phyloP scores from a whole-genome alignment of 2,113 vertebrate species.

The Naja naja region DNA sequence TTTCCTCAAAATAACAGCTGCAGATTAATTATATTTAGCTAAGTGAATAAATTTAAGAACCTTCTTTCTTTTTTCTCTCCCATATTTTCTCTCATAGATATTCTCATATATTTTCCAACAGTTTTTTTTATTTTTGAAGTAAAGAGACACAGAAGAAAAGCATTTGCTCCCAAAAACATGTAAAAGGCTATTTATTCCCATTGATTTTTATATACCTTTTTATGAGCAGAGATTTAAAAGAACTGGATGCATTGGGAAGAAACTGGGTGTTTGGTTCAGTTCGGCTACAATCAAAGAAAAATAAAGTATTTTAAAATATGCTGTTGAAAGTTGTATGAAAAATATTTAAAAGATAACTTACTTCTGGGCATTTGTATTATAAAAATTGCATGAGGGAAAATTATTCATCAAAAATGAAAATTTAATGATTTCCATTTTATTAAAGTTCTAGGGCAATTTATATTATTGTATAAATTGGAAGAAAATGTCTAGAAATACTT shows the following conservation, averaged over 20 bases:
- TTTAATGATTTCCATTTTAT: not conserved
- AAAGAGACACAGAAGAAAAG: not conserved
- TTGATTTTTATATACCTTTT: not conserved
- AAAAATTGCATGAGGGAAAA: not conserved
- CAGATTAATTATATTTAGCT: slow-evolving; percentile 2
- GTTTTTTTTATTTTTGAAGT: not conserved
- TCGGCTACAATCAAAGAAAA: not conserved
- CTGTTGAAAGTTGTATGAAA: not conserved
- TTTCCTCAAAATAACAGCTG: slow-evolving; percentile 20
- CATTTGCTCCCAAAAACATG: not conserved
- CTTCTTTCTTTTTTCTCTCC: not conserved
- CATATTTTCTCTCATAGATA: not conserved
- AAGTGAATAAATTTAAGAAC: slow-evolving; percentile 15
- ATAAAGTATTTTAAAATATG: not conserved
- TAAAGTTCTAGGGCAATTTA: not conserved
- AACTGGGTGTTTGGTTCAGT: not conserved
- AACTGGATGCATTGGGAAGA: not conserved
- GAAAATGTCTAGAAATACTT: not conserved
- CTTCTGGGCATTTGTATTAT: not conserved
- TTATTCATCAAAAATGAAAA: not conserved
- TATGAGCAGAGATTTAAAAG: not conserved
- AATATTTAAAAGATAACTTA: not conserved
- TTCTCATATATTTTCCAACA: not conserved
- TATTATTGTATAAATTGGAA: not conserved
- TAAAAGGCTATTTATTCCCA: not conserved